Percentiles rank a stretch among this genome's conserved stretches.
Conservation (phyloP, 2,113 vertebrate species). For the Bombycilla garrulus region DNA sequence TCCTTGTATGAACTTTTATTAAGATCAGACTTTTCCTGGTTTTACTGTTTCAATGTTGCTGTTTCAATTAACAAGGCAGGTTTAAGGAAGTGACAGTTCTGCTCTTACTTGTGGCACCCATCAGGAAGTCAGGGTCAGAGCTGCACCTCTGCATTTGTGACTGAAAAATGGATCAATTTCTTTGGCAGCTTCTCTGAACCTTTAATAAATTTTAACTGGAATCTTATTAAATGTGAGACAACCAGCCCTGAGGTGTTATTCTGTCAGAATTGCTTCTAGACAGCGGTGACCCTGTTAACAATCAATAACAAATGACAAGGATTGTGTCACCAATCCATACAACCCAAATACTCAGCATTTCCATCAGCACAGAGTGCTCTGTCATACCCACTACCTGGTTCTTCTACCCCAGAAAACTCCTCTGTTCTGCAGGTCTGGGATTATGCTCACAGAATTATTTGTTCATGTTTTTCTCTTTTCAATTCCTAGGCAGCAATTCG, state of each 20-base stretch:
- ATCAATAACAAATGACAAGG: not conserved
- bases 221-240: not conserved
- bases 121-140: not conserved
- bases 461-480: not conserved
- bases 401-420: not conserved
- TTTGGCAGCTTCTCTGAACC: not conserved
- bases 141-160: not conserved
- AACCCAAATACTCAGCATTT: not conserved
- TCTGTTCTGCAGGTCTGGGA: not conserved
- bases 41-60: not conserved
- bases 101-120: not conserved
- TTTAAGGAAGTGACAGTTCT: not conserved
- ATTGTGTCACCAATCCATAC: not conserved
- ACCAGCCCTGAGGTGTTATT: not conserved
- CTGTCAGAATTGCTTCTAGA: not conserved
- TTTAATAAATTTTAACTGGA: not conserved
- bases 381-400: not conserved
- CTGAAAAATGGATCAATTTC: not conserved
- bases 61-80: not conserved
- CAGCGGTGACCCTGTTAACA: not conserved
- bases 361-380: not conserved
- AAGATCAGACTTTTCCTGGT: not conserved
- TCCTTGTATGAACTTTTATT: not conserved
- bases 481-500: conserved; percentile 91
- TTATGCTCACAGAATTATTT: not conserved